These are phyloP conservation scores for Habroteleia sp. DNA, from an alignment of 2,888 invertebrate species.

Conservation along the genomic window DNA sequence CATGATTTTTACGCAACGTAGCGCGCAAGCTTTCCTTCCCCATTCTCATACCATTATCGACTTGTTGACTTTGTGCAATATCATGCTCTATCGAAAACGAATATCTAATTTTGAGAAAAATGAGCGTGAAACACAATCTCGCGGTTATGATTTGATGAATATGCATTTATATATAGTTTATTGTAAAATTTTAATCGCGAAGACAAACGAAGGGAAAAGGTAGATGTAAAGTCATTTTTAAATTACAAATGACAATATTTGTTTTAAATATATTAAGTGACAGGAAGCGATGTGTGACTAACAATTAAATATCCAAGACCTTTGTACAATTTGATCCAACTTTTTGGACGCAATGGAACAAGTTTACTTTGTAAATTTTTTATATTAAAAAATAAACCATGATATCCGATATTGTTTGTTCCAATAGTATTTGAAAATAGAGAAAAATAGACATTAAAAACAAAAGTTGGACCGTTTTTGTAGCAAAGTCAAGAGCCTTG, in stretches of 20 bases:
- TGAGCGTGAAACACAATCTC: conserved; percentile 17
- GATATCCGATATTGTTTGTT: too few relatives aligned
- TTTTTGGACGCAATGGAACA: too few relatives aligned
- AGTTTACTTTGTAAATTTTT: conserved; percentile 5
- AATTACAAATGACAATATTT: conserved; percentile 23
- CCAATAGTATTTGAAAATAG: not conserved
- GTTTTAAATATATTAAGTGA: conserved; percentile 20
- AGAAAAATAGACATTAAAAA: not conserved
- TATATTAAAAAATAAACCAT: not conserved
- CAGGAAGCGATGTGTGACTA: conserved; percentile 54
- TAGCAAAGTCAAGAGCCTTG: conserved; percentile 27
- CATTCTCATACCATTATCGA: not conserved
- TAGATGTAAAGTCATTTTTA: conserved; percentile 17
- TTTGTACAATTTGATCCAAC: conserved; percentile 34
- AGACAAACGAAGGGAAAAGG: conserved; percentile 33
- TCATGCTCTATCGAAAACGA: conserved; percentile 11
- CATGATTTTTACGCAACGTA: not conserved
- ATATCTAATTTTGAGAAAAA: conserved; percentile 19
- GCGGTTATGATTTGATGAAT: conserved; percentile 13
- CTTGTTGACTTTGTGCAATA: conserved; percentile 6
- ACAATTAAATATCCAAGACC: conserved; percentile 35
- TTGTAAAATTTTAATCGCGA: conserved; percentile 28
- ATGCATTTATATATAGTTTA: conserved; percentile 15
- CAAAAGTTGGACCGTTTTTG: conserved; percentile 35
- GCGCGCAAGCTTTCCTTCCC: not conserved